phyloP scores from a whole-genome alignment of 2,113 vertebrate species.

The Gobio gobio region DNA sequence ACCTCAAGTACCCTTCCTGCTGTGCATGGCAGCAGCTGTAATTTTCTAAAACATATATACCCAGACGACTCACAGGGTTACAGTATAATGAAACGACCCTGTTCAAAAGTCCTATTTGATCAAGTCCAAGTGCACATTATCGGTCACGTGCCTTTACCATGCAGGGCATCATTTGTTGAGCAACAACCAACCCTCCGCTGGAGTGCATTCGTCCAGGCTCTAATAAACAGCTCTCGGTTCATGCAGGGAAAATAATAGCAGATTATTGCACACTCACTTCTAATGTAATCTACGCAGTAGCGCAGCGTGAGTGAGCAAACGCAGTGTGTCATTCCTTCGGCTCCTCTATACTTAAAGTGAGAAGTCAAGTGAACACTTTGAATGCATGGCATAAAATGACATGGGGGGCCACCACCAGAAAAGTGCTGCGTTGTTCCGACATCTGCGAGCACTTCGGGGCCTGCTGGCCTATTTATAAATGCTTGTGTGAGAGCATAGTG shows the following conservation, averaged over 20 bases:
- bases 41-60: constrained; percentile 31
- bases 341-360: constrained; percentile 54
- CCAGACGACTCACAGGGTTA: not conserved
- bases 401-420: constrained; percentile 42
- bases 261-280: constrained; percentile 36
- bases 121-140: not conserved
- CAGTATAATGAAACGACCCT: not conserved
- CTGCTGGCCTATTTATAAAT: constrained; percentile 28
- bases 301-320: constrained; percentile 53
- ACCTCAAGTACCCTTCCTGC: not conserved
- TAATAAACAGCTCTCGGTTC: constrained; percentile 65
- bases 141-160: not conserved
- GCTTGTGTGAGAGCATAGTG: not conserved
- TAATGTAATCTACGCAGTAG: constrained; percentile 60
- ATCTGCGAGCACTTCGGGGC: constrained; percentile 15
- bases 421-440: not conserved
- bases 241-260: constrained; percentile 59
- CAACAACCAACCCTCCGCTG: constrained; percentile 28
- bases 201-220: constrained; percentile 52
- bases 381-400: constrained; percentile 42
- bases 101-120: not conserved
- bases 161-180: constrained; percentile 28
- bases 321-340: constrained; percentile 45
- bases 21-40: not conserved
- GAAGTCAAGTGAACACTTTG: constrained; percentile 58